Percentiles rank a stretch among this genome's conserved stretches.
Evolutionary conservation across 2,888 invertebrate species (phyloP).

Genomic region (Polyommatus icarus): DNA sequence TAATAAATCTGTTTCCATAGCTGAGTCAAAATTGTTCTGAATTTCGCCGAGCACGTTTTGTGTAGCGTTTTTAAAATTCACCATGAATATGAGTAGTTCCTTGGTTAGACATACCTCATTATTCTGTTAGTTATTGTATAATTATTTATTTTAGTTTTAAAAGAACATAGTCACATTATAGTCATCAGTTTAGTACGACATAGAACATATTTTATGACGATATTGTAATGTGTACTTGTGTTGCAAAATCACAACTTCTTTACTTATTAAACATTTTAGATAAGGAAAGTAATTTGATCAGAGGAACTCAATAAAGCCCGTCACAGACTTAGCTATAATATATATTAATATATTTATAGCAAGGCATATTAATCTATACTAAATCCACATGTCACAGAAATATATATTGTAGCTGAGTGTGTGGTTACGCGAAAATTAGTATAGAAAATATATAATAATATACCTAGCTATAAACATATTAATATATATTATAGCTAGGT

Average conservation of each 20-base stretch:
- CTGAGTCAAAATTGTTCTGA: too few species aligned
- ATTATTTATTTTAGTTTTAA: conserved; percentile 64
- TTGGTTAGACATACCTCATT: conserved; percentile 67
- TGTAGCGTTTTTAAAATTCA: neutral
- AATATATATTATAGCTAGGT: too few species aligned
- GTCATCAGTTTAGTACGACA: conserved; percentile 67
- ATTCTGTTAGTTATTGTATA: conserved; percentile 50
- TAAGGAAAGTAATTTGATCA: neutral
- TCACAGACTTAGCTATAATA: too few species aligned
- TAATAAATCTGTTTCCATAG: too few species aligned
- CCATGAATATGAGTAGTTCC: conserved; percentile 49
- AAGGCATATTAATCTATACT: too few species aligned
- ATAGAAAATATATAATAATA: too few species aligned
- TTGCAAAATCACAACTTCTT: neutral
- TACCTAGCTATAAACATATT: too few species aligned
- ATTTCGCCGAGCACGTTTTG: too few species aligned
- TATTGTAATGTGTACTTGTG: conserved; percentile 6
- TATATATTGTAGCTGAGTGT: too few species aligned
- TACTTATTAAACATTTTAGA: neutral
- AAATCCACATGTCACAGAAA: too few species aligned
- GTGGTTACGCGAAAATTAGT: too few species aligned
- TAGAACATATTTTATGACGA: conserved; percentile 36
- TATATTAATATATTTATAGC: too few species aligned
- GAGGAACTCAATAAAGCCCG: neutral
- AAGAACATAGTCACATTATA: conserved; percentile 71